Base-by-base conservation (phyloP, 2,113 vertebrate genomes). In the Charina bottae region DNA sequence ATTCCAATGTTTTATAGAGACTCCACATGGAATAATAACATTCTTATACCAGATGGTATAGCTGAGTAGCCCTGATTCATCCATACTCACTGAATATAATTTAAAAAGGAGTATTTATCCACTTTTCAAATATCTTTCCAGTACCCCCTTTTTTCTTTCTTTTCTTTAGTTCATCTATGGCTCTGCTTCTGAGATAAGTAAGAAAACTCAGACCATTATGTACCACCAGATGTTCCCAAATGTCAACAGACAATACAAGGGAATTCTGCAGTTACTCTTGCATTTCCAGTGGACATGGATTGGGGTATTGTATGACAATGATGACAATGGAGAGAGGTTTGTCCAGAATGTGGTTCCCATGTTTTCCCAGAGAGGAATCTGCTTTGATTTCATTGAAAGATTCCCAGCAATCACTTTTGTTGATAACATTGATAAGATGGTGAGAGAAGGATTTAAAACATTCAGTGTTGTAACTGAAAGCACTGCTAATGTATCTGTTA, bases 221-320 rank as follows among this genome's bases (percentile, higher is more conserved):
- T 53, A n/a, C 23, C 42, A 62, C 19, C 83, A 64, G 21, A 91
- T 91, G 59, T 86, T 91, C 24, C 59, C 90, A 54, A 85, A 64
- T 86, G 59, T 6, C 21, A 26, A 33, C 17, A 28, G 54, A 53
- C 83, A 90, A 8, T 53, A 54, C 15, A 10, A 9, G 13, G 90
- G 90, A 19, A 85, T 90, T 54, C 58, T 90, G 2, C 78, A 24
- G 13, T 85, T 90, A n/a, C 28, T 90, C 4, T 46, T 90, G 28
- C 26, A 85, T 53, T 90, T 90, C 42, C 19, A 37, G 5, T 85
- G 90, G 90, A 24, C 1, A 0, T 91, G 90, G 90, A 37, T 84
- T 68, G 90, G 58, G 3, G 4, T 91, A n/a, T 2, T 91, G 28
- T 64, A 17, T 55, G 46, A 24, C 8, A 6, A 49, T 2, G 7